phyloP scores from a whole-genome alignment of 2,113 vertebrate genomes.

The Burhinus bistriatus region DNA sequence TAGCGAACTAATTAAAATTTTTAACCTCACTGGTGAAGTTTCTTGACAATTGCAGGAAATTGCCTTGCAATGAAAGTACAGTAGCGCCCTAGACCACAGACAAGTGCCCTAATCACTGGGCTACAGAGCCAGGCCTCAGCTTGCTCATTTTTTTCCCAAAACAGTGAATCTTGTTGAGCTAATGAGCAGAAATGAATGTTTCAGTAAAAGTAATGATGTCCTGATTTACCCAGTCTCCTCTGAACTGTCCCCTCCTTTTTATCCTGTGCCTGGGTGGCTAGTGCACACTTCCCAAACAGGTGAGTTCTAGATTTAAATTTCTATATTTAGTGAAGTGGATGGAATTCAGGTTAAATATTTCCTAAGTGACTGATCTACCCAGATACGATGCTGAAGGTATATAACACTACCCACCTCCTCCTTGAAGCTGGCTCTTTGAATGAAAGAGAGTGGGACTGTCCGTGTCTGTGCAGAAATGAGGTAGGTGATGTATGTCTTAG shows the following conservation, averaged over 20 bases:
- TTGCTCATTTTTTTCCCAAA: background rate
- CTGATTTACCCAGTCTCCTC: background rate
- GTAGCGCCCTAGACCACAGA: background rate
- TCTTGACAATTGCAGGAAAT: background rate
- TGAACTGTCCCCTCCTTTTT: background rate
- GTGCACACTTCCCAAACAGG: background rate
- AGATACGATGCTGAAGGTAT: background rate
- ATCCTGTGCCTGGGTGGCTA: background rate
- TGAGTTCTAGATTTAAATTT: background rate
- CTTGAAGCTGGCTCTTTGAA: background rate
- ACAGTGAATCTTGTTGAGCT: background rate
- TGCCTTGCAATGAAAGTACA: background rate
- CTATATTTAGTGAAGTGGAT: background rate
- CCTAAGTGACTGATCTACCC: background rate
- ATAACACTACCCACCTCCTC: background rate
- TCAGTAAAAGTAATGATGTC: background rate
- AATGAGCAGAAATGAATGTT: background rate
- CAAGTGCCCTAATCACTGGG: background rate
- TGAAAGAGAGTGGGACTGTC: background rate
- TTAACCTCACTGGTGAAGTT: constrained; percentile 10
- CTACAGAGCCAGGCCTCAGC: background rate
- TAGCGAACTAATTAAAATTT: constrained; percentile 33
- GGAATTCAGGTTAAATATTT: background rate
- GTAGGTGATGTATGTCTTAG: background rate
- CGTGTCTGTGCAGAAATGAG: background rate